Evolutionary conservation across 2,888 invertebrate species (phyloP).

Genomic region (Brachyptera putata): DNA sequence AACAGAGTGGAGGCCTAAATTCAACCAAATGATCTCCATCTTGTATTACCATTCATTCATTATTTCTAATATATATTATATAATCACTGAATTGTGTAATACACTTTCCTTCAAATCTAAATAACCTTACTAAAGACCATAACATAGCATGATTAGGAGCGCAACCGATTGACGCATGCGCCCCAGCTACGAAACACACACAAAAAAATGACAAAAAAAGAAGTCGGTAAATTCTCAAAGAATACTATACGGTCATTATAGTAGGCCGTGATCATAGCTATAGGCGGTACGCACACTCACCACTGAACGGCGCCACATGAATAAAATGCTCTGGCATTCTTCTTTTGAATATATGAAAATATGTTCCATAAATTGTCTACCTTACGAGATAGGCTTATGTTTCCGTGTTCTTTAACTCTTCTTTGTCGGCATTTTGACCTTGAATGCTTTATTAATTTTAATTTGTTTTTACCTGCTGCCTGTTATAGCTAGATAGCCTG

Average conservation of each 20-base stretch:
- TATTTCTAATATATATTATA: too few relatives aligned
- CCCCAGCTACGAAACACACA: too few relatives aligned
- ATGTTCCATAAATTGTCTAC: slow-evolving; percentile 1
- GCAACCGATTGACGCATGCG: too few relatives aligned
- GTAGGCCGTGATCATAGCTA: slow-evolving; percentile 2
- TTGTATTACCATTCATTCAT: too few relatives aligned
- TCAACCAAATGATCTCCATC: too few relatives aligned
- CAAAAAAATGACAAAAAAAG: too few relatives aligned
- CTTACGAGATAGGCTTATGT: neutral
- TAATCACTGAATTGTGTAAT: too few relatives aligned
- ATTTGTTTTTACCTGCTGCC: slow-evolving; percentile 13
- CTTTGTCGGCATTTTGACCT: slow-evolving; percentile 17
- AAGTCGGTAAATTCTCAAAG: too few relatives aligned
- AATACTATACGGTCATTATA: slow-evolving; percentile 6
- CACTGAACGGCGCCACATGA: neutral
- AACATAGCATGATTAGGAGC: too few relatives aligned
- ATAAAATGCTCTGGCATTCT: neutral
- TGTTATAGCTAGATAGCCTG: neutral
- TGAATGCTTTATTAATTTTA: slow-evolving; percentile 17
- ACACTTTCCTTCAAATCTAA: too few relatives aligned
- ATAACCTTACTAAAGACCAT: too few relatives aligned
- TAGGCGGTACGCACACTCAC: slow-evolving; percentile 1
- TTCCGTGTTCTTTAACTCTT: neutral
- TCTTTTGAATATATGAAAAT: slow-evolving; percentile 16
- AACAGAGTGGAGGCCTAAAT: too few relatives aligned